Conservation (phyloP, 2,797 vertebrate species). For the Prunella strophiata region DNA sequence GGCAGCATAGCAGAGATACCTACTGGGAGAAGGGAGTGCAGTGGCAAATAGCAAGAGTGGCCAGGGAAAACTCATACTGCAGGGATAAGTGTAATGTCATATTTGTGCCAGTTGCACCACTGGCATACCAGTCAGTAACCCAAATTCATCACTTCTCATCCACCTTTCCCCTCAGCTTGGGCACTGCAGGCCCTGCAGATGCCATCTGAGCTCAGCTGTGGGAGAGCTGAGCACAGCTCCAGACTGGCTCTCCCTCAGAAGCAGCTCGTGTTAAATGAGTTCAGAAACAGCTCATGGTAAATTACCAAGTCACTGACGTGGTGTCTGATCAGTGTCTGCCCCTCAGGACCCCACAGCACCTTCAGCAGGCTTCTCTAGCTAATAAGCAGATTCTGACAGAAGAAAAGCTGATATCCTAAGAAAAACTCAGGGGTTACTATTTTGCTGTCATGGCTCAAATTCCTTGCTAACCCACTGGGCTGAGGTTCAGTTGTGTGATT, state of each 20-base stretch:
- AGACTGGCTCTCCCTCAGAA: neutral
- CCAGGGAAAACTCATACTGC: neutral
- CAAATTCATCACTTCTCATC: fast-evolving
- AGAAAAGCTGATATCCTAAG: neutral
- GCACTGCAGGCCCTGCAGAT: neutral
- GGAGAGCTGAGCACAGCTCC: neutral
- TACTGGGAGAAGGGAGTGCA: neutral
- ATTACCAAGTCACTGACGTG: neutral
- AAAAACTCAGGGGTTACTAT: neutral
- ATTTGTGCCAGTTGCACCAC: neutral
- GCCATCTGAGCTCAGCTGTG: neutral
- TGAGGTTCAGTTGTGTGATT: neutral
- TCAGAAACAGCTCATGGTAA: neutral
- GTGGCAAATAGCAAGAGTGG: neutral
- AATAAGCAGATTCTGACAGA: neutral
- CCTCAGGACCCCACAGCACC: neutral
- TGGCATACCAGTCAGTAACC: neutral
- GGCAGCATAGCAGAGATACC: fast-evolving
- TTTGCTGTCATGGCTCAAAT: neutral
- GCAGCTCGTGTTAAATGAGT: neutral
- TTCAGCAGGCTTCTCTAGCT: neutral
- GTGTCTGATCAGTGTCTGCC: fast-evolving
- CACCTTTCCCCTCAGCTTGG: neutral
- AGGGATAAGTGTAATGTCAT: fast-evolving
- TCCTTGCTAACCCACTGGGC: neutral